Conservation (phyloP, 2,113 vertebrate genomes). For the Camarhynchus parvulus region DNA sequence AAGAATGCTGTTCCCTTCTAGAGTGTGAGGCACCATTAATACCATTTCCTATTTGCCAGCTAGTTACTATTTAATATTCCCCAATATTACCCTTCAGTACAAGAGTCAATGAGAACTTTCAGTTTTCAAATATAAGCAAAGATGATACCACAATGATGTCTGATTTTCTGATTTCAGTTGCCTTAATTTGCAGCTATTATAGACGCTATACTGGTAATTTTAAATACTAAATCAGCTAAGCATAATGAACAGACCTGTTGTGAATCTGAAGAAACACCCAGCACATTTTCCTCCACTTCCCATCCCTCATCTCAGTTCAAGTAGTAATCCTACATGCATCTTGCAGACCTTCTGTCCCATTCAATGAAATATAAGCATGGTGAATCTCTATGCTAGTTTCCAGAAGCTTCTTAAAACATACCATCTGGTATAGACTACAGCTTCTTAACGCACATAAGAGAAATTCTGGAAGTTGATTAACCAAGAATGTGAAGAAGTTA, state of each 20-base stretch:
- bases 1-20: background rate
- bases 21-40: background rate
- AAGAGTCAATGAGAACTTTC: background rate
- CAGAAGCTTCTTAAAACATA: background rate
- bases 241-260: background rate
- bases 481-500: background rate
- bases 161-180: background rate
- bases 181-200: background rate
- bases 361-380: background rate
- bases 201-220: background rate
- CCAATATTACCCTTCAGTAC: background rate
- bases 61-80: background rate
- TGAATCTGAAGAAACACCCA: background rate
- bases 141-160: background rate
- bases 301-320: background rate
- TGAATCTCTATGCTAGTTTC: background rate
- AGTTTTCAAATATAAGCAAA: background rate
- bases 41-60: background rate
- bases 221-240: background rate
- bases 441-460: background rate
- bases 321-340: background rate
- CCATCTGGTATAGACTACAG: background rate
- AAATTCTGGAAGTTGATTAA: background rate
- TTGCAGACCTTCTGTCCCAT: background rate
- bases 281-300: background rate